Conservation (phyloP, 2,113 vertebrate species). For the Eulacestoma nigropectus region DNA sequence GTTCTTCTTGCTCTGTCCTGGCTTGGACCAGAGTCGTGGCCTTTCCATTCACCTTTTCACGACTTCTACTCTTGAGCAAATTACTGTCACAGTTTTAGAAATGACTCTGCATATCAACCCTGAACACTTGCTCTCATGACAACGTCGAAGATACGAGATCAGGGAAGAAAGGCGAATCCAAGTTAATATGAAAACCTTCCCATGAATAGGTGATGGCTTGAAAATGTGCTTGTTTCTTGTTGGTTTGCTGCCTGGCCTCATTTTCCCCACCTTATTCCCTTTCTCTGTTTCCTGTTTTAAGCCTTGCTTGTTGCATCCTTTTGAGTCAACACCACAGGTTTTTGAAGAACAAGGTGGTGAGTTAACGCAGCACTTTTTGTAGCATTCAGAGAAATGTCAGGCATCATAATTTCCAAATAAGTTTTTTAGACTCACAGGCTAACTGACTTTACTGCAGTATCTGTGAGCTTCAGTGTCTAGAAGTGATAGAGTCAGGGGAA, state of each 20-base stretch:
- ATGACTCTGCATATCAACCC: neutral
- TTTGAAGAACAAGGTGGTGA: neutral
- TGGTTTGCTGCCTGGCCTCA: neutral
- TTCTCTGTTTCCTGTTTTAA: neutral
- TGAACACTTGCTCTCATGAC: neutral
- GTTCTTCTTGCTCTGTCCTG: neutral
- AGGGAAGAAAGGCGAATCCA: neutral
- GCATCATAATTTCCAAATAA: neutral
- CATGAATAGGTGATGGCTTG: neutral
- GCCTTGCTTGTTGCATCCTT: neutral
- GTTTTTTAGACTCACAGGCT: neutral
- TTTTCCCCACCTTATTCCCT: neutral
- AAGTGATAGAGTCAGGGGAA: neutral
- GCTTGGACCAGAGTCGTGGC: neutral
- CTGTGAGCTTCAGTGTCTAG: neutral
- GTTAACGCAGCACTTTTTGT: neutral
- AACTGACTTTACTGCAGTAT: neutral
- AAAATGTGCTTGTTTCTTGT: neutral
- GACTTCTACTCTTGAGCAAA: neutral
- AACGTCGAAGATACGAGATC: neutral
- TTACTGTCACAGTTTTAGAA: neutral
- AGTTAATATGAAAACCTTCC: neutral
- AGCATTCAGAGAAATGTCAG: neutral
- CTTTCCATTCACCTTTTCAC: neutral
- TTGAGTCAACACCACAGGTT: neutral